A percentile compares a stretch with the other conserved stretches of the same genome.
Evolutionary conservation across 2,888 invertebrate species (phyloP).

Genomic region (Venustoraphidia nigricollis): DNA sequence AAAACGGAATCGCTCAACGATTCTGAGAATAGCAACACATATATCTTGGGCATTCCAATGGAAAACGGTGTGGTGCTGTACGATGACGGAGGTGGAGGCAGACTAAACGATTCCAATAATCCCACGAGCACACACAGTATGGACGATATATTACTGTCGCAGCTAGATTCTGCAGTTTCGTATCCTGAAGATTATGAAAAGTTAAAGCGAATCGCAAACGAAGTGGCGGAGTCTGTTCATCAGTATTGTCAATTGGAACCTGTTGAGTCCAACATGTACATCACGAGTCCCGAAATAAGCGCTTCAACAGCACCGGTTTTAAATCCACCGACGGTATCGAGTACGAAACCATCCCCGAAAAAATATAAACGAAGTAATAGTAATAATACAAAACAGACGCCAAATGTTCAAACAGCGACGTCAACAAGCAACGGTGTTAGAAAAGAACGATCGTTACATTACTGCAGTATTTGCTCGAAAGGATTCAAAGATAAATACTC

Average conservation of each 20-base stretch:
- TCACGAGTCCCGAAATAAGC: slow-evolving; percentile 25
- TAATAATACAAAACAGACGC: slow-evolving; percentile 7
- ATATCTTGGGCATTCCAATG: background rate
- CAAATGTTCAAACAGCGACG: slow-evolving; percentile 29
- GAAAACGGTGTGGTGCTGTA: slow-evolving; percentile 29
- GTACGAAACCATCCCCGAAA: slow-evolving; percentile 46
- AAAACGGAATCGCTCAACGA: slow-evolving; percentile 23
- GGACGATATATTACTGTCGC: slow-evolving; percentile 53
- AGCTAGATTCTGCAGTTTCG: slow-evolving; percentile 39
- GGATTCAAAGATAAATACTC: slow-evolving; percentile 94
- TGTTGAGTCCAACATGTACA: slow-evolving; percentile 38
- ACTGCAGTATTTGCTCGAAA: slow-evolving; percentile 85
- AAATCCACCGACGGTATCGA: slow-evolving; percentile 41
- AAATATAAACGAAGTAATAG: slow-evolving; percentile 51
- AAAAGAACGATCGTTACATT: slow-evolving; percentile 77
- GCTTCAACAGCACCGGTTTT: slow-evolving; percentile 30
- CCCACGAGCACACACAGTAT: slow-evolving; percentile 46
- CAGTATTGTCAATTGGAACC: slow-evolving; percentile 44
- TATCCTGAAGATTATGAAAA: slow-evolving; percentile 74
- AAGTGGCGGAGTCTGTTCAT: slow-evolving; percentile 62
- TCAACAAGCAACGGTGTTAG: slow-evolving; percentile 57
- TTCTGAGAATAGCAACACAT: background rate
- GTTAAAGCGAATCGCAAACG: slow-evolving; percentile 67
- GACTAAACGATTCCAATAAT: slow-evolving; percentile 32
- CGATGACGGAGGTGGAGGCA: slow-evolving; percentile 30